phyloP scores from a whole-genome alignment of 2,888 invertebrate species.

The Patella depressa region DNA sequence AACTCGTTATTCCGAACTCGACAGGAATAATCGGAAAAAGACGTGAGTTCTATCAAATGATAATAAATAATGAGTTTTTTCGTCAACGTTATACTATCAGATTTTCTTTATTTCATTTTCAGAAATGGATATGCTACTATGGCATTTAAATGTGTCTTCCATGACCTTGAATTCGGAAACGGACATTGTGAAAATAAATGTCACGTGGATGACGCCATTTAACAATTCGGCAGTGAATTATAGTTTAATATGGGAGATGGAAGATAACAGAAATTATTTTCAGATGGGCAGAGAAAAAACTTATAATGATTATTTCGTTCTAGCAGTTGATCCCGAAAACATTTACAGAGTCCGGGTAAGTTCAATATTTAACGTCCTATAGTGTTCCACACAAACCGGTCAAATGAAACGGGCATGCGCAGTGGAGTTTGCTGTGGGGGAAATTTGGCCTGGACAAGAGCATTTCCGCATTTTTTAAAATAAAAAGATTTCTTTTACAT shows the following conservation, averaged over 20 bases:
- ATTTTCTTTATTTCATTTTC: constrained; percentile 7
- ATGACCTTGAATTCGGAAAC: constrained; percentile 38
- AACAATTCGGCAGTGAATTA: constrained; percentile 37
- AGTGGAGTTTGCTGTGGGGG: too few species aligned
- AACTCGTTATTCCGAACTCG: too few species aligned
- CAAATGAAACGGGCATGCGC: too few species aligned
- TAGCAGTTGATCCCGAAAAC: constrained; percentile 33
- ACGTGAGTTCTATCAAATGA: too few species aligned
- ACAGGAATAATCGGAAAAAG: too few species aligned
- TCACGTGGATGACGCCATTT: constrained; percentile 46
- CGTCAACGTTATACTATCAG: too few species aligned
- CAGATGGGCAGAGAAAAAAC: constrained; percentile 13
- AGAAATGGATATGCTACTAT: constrained; percentile 23
- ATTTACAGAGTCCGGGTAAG: constrained; percentile 38
- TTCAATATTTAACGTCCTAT: neutral
- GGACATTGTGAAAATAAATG: constrained; percentile 33
- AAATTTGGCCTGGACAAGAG: too few species aligned
- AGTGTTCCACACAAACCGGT: too few species aligned
- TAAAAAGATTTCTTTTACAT: too few species aligned
- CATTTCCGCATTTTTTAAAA: too few species aligned
- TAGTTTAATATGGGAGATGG: constrained; percentile 24
- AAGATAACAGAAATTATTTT: neutral
- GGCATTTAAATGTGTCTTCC: constrained; percentile 36
- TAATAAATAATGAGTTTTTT: too few species aligned
- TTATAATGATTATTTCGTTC: constrained; percentile 25